Percentiles rank a stretch among this genome's conserved stretches.
These are phyloP conservation scores for Seira sanloemensis DNA, from an alignment of 2,888 invertebrate species.

Conservation along the genomic window DNA sequence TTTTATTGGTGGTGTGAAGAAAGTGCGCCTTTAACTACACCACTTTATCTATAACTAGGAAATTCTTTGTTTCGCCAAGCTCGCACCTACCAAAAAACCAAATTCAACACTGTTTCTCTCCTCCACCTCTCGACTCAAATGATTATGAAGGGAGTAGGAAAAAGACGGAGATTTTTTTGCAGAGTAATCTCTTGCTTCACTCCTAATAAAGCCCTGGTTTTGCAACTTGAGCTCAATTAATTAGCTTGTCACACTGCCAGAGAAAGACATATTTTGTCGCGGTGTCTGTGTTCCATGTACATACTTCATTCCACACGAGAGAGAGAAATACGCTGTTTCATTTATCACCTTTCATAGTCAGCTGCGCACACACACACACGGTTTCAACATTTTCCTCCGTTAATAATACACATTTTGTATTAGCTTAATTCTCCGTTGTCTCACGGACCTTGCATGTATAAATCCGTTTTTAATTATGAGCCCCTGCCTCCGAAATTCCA, in stretches of 20 bases:
- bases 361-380: slow-evolving; percentile 25
- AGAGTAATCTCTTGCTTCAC: slow-evolving; percentile 6
- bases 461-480: background rate
- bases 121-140: background rate
- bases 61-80: background rate
- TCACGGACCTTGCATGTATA: background rate
- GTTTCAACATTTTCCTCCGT: background rate
- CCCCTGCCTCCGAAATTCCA: too few relatives aligned
- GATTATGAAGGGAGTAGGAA: background rate
- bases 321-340: slow-evolving; percentile 34
- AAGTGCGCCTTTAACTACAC: background rate
- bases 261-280: slow-evolving; percentile 60
- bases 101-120: background rate
- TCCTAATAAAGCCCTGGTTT: slow-evolving; percentile 42
- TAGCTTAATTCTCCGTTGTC: background rate
- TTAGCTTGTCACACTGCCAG: slow-evolving; percentile 71
- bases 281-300: slow-evolving; percentile 10
- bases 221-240: slow-evolving; percentile 70
- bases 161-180: background rate
- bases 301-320: background rate
- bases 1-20: background rate
- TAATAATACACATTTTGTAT: background rate
- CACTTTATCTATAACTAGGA: background rate
- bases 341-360: slow-evolving; percentile 65
- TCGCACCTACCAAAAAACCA: background rate